phyloP scores from a whole-genome alignment of 2,113 vertebrate species.

The Athene noctua region DNA sequence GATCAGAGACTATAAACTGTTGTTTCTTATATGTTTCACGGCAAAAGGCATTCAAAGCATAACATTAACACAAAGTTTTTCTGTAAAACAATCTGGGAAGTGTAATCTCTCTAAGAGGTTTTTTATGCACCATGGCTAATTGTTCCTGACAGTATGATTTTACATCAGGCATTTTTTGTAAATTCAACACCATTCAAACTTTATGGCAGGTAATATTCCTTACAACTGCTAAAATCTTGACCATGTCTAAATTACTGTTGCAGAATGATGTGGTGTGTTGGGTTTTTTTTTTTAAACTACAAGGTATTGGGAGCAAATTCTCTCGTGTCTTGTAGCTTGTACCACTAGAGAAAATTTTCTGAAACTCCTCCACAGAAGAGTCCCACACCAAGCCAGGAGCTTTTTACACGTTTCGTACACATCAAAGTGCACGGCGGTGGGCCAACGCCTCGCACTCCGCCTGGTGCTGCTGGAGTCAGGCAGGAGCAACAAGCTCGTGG shows the following conservation, averaged over 20 bases:
- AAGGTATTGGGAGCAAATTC: background rate
- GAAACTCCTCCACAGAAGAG: background rate
- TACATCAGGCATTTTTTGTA: slow-evolving; percentile 49
- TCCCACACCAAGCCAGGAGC: background rate
- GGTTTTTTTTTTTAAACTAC: background rate
- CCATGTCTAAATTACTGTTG: slow-evolving; percentile 21
- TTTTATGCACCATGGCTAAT: slow-evolving; percentile 71
- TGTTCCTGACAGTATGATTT: slow-evolving; percentile 49
- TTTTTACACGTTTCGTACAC: background rate
- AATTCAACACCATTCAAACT: slow-evolving; percentile 35
- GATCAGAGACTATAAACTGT: slow-evolving; percentile 71
- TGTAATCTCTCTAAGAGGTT: slow-evolving; percentile 53
- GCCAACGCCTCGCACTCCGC: background rate
- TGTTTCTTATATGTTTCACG: slow-evolving; percentile 68
- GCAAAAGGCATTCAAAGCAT: slow-evolving; percentile 63
- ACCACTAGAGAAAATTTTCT: background rate
- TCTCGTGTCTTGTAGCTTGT: background rate
- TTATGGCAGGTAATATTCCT: slow-evolving; percentile 46
- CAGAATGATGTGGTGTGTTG: background rate
- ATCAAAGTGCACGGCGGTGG: rapidly evolving
- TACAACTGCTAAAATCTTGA: slow-evolving; percentile 29
- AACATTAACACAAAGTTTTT: slow-evolving; percentile 62
- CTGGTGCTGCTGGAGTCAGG: background rate
- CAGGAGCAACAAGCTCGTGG: background rate
- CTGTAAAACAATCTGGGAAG: slow-evolving; percentile 72